These are phyloP conservation scores for Unio pictorum DNA, from an alignment of 2,888 invertebrate species.

Conservation along the genomic window DNA sequence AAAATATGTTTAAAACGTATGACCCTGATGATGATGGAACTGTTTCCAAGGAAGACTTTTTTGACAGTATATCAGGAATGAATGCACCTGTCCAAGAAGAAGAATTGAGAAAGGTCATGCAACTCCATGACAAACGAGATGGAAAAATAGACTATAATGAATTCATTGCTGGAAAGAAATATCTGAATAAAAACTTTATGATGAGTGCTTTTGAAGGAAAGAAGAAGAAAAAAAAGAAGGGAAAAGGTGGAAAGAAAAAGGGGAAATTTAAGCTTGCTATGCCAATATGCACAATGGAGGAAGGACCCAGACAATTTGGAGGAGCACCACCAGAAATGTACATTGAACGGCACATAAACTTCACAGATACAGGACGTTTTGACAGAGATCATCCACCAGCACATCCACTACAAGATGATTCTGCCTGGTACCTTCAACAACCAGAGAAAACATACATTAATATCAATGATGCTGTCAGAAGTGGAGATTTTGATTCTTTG, in stretches of 20 bases:
- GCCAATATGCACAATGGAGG: constrained; percentile 68
- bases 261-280: constrained; percentile 70
- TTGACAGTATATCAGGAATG: constrained; percentile 57
- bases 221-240: constrained; percentile 69
- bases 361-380: constrained; percentile 69
- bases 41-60: constrained; percentile 61
- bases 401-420: constrained; percentile 70
- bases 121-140: constrained; percentile 59
- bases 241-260: constrained; percentile 63
- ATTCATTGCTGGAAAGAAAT: constrained; percentile 70
- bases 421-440: constrained; percentile 70
- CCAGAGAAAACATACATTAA: constrained; percentile 67
- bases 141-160: constrained; percentile 68
- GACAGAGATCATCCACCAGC: constrained; percentile 67
- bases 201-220: constrained; percentile 70
- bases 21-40: constrained; percentile 64
- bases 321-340: constrained; percentile 69
- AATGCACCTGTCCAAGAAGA: constrained; percentile 65
- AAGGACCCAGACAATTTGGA: constrained; percentile 64
- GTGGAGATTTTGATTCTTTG: constrained; percentile 67
- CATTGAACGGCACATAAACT: constrained; percentile 65
- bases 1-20: constrained; percentile 61
- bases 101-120: constrained; percentile 58
- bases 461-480: constrained; percentile 69
- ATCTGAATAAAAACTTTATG: constrained; percentile 69